Evolutionary conservation across 2,113 vertebrate genomes (phyloP).

Genomic region (Naja naja): DNA sequence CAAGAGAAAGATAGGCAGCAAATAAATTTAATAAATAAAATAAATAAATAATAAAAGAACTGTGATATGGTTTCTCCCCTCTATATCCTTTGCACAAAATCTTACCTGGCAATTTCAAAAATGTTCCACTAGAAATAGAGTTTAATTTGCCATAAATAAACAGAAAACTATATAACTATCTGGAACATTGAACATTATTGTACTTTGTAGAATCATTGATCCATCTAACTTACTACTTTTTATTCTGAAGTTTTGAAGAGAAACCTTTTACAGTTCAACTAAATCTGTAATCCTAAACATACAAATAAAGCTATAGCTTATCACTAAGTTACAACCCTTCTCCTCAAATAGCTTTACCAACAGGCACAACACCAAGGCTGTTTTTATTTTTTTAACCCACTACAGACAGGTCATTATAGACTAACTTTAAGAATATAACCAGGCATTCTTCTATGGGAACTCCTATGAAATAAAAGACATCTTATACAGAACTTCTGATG

Average conservation of each 20-base stretch:
- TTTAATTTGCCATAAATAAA: constrained; percentile 30
- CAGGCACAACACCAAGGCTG: background rate
- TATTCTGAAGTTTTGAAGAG: background rate
- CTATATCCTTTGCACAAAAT: background rate
- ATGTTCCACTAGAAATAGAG: background rate
- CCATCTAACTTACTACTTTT: background rate
- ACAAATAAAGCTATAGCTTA: background rate
- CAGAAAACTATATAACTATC: background rate
- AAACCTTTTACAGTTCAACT: background rate
- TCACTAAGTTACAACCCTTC: background rate
- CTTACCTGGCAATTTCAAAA: constrained; percentile 33
- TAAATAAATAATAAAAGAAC: background rate
- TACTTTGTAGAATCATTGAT: background rate
- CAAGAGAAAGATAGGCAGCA: background rate
- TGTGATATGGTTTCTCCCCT: background rate
- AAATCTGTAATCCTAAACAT: background rate
- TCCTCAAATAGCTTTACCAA: background rate
- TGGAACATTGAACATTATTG: background rate
- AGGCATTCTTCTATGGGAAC: background rate
- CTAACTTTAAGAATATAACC: background rate
- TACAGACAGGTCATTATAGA: background rate
- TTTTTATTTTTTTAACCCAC: background rate
- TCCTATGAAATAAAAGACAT: background rate
- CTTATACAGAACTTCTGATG: background rate
- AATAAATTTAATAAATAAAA: background rate